phyloP scores from a whole-genome alignment of 2,888 invertebrate genomes.

The Tenthredo amoena region DNA sequence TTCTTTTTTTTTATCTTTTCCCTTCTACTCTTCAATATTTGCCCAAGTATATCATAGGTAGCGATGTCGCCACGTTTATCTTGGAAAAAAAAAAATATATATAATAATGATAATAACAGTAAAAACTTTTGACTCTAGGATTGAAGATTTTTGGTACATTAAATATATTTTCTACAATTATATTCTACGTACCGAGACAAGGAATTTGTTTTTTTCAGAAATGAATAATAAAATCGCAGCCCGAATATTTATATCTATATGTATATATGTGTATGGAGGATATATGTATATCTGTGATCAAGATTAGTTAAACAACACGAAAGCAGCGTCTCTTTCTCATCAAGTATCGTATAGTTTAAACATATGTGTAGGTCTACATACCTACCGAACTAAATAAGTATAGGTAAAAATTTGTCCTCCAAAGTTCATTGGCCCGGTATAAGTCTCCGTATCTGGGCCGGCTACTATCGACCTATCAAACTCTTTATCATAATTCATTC shows the following conservation, averaged over 20 bases:
- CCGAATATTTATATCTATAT: no score
- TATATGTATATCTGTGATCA: not conserved
- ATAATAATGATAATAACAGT: not conserved
- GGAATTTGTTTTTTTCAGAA: not conserved
- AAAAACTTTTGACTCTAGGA: no score
- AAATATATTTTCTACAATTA: not conserved
- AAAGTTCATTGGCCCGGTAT: slow-evolving; percentile 68
- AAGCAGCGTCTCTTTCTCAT: not conserved
- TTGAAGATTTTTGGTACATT: no score
- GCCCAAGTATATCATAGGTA: not conserved
- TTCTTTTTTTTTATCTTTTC: not conserved
- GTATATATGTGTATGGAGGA: not conserved
- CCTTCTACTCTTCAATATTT: not conserved
- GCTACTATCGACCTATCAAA: slow-evolving; percentile 68
- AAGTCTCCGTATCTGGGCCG: slow-evolving; percentile 68
- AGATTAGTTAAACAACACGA: slow-evolving; percentile 9
- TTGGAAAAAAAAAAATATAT: not conserved
- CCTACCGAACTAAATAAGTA: not conserved
- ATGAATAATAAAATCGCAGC: not conserved
- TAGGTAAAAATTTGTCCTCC: slow-evolving; percentile 58
- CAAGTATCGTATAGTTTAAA: not conserved
- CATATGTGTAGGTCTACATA: not conserved
- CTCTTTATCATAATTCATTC: slow-evolving; percentile 72
- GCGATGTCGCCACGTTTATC: not conserved
- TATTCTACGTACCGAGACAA: not conserved